Conservation (phyloP, 2,888 invertebrate species). For the Pristionchus exspectatus region DNA sequence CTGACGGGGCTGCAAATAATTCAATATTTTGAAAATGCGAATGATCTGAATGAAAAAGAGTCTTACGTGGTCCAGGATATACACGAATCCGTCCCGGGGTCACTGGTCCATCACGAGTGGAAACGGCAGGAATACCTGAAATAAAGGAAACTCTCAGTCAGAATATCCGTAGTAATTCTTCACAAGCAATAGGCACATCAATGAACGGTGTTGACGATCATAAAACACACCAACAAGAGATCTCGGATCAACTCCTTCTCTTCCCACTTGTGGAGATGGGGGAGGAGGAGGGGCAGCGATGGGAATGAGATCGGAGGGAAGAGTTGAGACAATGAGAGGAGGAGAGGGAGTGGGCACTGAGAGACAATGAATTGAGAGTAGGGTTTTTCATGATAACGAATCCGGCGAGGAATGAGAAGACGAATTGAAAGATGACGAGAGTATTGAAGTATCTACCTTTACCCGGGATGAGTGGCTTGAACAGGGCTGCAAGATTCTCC, state of each 20-base stretch:
- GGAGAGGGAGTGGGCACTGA: background rate
- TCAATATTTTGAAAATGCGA: no score
- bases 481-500: background rate
- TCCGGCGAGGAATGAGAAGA: background rate
- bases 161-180: no score
- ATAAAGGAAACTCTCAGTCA: background rate
- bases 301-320: background rate
- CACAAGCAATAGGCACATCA: no score
- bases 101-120: background rate
- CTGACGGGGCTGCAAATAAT: conserved; percentile 18
- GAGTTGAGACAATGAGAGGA: conserved; percentile 19
- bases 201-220: background rate
- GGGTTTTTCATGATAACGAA: no score
- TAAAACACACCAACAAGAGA: background rate
- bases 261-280: background rate
- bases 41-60: background rate
- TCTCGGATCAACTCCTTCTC: background rate
- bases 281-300: conserved; percentile 36
- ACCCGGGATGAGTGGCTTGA: conserved; percentile 27
- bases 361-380: background rate
- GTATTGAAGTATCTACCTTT: background rate
- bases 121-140: background rate
- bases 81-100: background rate
- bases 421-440: background rate
- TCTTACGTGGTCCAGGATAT: conserved; percentile 51